Evolutionary conservation across 2,888 invertebrate species (phyloP), one percentile per base, ranked within the genome.

Genomic region (Onthophagus sagittarius): DNA sequence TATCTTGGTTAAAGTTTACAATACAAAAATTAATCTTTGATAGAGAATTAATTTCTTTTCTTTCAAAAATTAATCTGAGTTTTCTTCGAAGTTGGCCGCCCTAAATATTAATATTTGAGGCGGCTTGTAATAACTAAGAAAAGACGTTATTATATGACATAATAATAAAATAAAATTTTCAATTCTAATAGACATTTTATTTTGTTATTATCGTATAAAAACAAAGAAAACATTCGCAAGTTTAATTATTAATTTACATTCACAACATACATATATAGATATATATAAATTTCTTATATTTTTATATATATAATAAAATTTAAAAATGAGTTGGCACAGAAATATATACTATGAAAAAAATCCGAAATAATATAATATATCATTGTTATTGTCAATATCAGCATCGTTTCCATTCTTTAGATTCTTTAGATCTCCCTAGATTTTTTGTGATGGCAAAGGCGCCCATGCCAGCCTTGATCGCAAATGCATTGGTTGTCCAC

Each of bases 381-480:
- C 39, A 53, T 53, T 53, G 39, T 53, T 53, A 53, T 53, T 53
- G 39, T 53, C 39, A 53, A 53, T 53, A 53, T 53, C 39, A 53
- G 4, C 39, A 53, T 53, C 39, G 39, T 53, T 53, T 11, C 11
- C 39, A 53, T 7, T 53, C 7, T 53, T 53, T 53, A 53, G 39
- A 53, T 53, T 53, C 5, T 53, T 69, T 73, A 72, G 74, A 76
- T 72, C 13, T 73, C 73, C 31, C 72, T 73, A n/a, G 69, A 72
- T 73, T 75, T 89, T 86, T 93, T 91, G 80, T 92, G 91, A 84
- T 94, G 93, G 85, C 95, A 95, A 82, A 91, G 89, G 79, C 92
- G 89, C 13, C 95, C 95, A 80, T 91, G 90, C 92, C 94, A 95
- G 75, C 95, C 95, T n/a, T 89, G 88, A 80, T 94, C 90, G 85